Evolutionary conservation across 2,113 vertebrate genomes (phyloP).

Genomic region (Gobius niger): DNA sequence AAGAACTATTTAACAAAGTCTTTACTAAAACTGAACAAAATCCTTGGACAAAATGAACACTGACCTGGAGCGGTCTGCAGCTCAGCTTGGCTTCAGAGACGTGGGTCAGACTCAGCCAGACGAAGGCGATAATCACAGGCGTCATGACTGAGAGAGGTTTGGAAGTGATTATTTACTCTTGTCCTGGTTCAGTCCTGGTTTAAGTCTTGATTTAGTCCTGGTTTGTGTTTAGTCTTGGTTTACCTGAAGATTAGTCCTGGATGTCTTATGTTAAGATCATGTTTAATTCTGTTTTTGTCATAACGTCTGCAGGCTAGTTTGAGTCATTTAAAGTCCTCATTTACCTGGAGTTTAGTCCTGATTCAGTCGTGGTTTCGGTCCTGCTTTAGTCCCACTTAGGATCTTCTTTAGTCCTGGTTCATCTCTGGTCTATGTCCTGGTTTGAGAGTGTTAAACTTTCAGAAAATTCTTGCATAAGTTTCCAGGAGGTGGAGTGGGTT

Average conservation of each 20-base stretch:
- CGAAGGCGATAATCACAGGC: slow-evolving; percentile 18
- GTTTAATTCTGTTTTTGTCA: not conserved
- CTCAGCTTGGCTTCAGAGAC: not conserved
- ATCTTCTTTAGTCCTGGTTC: not conserved
- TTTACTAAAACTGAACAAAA: too few relatives aligned
- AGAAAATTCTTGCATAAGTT: not conserved
- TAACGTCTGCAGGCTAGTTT: not conserved
- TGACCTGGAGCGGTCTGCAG: slow-evolving; percentile 41
- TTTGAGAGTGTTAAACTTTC: not conserved
- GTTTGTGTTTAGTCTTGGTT: not conserved
- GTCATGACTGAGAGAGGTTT: slow-evolving; percentile 26
- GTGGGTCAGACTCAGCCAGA: slow-evolving; percentile 12
- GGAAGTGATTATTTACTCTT: too few relatives aligned
- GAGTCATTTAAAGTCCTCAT: not conserved
- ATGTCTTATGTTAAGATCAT: too few relatives aligned
- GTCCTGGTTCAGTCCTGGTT: not conserved
- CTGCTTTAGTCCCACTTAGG: not conserved
- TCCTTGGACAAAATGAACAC: too few relatives aligned
- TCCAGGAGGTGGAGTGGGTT: slow-evolving; percentile 48
- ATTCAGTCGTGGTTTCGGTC: slow-evolving; percentile 16
- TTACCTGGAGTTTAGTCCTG: not conserved
- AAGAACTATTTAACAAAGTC: too few relatives aligned
- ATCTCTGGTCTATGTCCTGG: not conserved
- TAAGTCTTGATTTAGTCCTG: not conserved
- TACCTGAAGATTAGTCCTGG: not conserved